Percentiles rank a stretch among this genome's conserved stretches.
Evolutionary conservation across 2,113 vertebrate species (phyloP).

Genomic region (Haemorhous mexicanus): DNA sequence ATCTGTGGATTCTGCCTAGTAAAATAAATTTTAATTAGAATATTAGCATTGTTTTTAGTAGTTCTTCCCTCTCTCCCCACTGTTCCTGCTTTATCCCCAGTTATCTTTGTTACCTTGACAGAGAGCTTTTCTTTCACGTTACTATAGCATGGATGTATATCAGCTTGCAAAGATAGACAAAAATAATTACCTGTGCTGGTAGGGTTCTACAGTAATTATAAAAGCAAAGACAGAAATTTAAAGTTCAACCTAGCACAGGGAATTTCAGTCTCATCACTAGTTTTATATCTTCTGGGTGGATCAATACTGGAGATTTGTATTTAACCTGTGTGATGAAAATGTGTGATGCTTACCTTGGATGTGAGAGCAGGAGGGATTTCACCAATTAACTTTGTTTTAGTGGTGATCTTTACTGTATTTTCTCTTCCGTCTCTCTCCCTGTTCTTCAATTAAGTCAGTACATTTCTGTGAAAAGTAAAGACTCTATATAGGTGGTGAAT

Average conservation of each 20-base stretch:
- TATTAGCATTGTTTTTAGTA: background rate
- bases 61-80: background rate
- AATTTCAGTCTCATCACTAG: background rate
- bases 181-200: background rate
- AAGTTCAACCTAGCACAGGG: background rate
- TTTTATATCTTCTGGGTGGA: background rate
- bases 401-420: background rate
- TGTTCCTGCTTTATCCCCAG: background rate
- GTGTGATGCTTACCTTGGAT: background rate
- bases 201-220: background rate
- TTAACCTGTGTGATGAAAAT: background rate
- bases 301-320: background rate
- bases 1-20: background rate
- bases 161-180: background rate
- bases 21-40: background rate
- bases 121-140: background rate
- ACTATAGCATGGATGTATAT: constrained; percentile 24
- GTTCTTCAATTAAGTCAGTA: background rate
- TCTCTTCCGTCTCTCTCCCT: background rate
- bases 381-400: background rate
- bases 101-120: background rate
- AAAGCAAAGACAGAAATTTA: background rate
- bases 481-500: background rate
- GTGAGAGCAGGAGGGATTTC: background rate
- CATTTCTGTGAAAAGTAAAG: background rate